Evolutionary conservation across 2,888 invertebrate genomes (phyloP).

Genomic region (Hymenopus coronatus): DNA sequence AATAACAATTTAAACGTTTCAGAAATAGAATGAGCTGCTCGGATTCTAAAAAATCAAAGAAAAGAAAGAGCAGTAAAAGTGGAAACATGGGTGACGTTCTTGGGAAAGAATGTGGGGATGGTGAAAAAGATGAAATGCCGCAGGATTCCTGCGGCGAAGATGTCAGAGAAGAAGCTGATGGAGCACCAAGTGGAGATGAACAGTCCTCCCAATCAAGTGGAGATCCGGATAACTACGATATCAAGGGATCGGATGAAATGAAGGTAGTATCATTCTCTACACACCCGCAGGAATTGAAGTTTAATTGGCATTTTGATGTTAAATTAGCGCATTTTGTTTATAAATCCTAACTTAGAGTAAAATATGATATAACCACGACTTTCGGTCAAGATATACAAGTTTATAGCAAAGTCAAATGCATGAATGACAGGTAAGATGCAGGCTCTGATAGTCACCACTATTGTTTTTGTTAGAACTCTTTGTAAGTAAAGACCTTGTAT

Average conservation of each 20-base stretch:
- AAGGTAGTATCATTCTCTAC: conserved; percentile 27
- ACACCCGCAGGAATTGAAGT: background rate
- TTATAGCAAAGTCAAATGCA: too few species aligned
- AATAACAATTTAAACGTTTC: conserved; percentile 23
- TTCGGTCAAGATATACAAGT: too few species aligned
- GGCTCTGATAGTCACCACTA: too few species aligned
- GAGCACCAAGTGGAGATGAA: conserved; percentile 36
- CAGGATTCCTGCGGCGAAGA: conserved; percentile 34
- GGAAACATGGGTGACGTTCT: conserved; percentile 47
- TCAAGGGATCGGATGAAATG: conserved; percentile 28
- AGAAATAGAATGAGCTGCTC: conserved; percentile 36
- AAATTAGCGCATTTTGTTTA: too few species aligned
- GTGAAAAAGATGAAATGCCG: conserved; percentile 35
- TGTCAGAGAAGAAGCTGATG: conserved; percentile 36
- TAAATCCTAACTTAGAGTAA: too few species aligned
- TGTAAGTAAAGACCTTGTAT: too few species aligned
- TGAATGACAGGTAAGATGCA: too few species aligned
- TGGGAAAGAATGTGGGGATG: conserved; percentile 41
- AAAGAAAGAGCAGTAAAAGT: conserved; percentile 39
- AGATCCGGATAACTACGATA: conserved; percentile 28
- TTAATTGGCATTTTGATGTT: too few species aligned
- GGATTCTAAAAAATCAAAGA: conserved; percentile 36
- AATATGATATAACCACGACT: too few species aligned
- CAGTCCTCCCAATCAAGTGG: conserved; percentile 32
- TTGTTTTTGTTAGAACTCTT: too few species aligned